Evolutionary conservation across 2,797 vertebrate genomes (phyloP).

Genomic region (Chelonia mydas): DNA sequence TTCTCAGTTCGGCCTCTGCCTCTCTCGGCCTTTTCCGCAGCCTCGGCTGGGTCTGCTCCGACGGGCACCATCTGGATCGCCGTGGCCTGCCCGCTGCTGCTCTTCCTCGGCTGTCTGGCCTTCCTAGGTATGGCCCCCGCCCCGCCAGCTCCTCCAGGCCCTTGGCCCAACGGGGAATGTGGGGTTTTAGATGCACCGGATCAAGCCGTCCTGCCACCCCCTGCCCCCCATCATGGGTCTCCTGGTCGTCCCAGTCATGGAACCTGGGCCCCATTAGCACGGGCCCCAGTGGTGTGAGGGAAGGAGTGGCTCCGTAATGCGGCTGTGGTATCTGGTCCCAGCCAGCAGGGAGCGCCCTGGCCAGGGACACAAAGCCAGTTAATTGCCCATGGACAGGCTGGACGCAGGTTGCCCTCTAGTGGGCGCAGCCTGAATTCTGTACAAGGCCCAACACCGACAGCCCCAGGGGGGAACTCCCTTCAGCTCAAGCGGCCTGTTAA

Average conservation of each 20-base stretch:
- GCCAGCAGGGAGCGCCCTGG: neutral
- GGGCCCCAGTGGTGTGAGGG: neutral
- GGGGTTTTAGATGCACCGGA: too few species aligned
- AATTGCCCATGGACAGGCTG: neutral
- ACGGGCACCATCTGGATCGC: neutral
- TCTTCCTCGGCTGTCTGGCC: conserved; percentile 30
- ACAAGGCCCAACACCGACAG: neutral
- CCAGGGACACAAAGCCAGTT: neutral
- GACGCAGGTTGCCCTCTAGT: too few species aligned
- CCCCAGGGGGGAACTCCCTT: too few species aligned
- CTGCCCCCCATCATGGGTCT: fast-evolving
- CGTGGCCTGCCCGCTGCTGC: neutral
- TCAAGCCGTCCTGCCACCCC: neutral
- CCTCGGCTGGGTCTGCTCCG: neutral
- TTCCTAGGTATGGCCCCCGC: conserved; percentile 6
- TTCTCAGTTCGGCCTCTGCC: neutral
- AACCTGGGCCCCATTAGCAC: neutral
- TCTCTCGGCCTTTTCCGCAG: neutral
- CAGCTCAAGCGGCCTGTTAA: too few species aligned
- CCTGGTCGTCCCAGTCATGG: neutral
- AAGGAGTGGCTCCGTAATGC: neutral
- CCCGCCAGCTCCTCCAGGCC: neutral
- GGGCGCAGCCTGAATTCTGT: too few species aligned
- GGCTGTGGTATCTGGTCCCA: neutral
- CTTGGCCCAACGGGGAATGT: neutral